Percentiles rank a stretch among this genome's conserved stretches.
Conservation (phyloP, 2,797 vertebrate genomes). For the Amblyraja radiata region DNA sequence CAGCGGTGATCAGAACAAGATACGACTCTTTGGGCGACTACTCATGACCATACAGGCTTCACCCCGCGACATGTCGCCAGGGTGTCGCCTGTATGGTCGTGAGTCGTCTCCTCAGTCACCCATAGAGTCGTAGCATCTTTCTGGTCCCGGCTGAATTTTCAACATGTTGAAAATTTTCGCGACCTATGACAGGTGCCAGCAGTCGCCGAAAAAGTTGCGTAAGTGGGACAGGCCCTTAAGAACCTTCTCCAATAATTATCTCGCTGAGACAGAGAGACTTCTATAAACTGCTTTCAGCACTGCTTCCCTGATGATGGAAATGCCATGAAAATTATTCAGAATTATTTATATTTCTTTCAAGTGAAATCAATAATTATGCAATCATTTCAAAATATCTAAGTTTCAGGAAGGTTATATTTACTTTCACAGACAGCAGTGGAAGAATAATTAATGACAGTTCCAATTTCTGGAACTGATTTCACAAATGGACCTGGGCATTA, state of each 20-base stretch:
- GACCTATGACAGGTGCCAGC: too few species aligned
- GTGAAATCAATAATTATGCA: neutral
- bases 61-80: too few species aligned
- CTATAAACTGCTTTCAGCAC: conserved; percentile 54
- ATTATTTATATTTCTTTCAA: neutral
- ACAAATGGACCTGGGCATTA: neutral
- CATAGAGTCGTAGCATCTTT: too few species aligned
- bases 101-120: too few species aligned
- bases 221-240: too few species aligned
- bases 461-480: neutral
- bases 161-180: too few species aligned
- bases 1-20: too few species aligned
- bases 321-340: conserved; percentile 39
- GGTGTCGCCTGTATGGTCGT: too few species aligned
- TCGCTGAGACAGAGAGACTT: conserved; percentile 72
- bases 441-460: neutral
- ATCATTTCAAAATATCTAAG: neutral
- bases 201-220: too few species aligned
- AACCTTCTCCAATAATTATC: conserved; percentile 51
- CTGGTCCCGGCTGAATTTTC: too few species aligned
- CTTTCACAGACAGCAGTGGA: neutral
- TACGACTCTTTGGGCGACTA: too few species aligned
- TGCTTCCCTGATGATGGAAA: conserved; percentile 35
- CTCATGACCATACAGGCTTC: too few species aligned
- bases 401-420: neutral